A percentile compares a stretch with the other conserved stretches of the same genome.
phyloP scores from a whole-genome alignment of 2,797 vertebrate species.

The Eulemur albifrons region DNA sequence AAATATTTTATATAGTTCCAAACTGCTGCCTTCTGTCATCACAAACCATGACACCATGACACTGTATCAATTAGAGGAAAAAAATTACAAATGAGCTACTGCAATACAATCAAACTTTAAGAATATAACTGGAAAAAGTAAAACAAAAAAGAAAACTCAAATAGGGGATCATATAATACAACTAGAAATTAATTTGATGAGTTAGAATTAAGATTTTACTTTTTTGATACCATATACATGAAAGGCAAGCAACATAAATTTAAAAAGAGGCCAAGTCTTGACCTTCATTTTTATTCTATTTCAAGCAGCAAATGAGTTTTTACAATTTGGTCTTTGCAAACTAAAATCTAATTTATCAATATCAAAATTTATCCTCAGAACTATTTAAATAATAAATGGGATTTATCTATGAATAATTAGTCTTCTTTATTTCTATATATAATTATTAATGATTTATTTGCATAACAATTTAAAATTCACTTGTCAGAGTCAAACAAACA shows the following conservation, averaged over 20 bases:
- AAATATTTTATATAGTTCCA: not conserved
- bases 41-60: not conserved
- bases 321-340: not conserved
- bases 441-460: not conserved
- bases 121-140: not conserved
- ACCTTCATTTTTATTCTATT: constrained; percentile 28
- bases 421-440: not conserved
- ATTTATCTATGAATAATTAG: not conserved
- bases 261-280: not conserved
- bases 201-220: not conserved
- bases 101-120: not conserved
- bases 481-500: not conserved
- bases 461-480: not conserved
- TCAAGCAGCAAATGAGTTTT: not conserved
- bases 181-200: not conserved
- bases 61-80: not conserved
- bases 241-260: not conserved
- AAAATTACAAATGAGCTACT: not conserved
- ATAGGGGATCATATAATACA: not conserved
- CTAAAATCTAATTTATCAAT: not conserved
- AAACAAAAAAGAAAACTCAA: not conserved
- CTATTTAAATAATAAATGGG: constrained; percentile 5
- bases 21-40: not conserved
- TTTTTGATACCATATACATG: not conserved
- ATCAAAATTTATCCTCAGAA: not conserved